phyloP scores from a whole-genome alignment of 1,140 invertebrate species.

The Eulimnadia texana region DNA sequence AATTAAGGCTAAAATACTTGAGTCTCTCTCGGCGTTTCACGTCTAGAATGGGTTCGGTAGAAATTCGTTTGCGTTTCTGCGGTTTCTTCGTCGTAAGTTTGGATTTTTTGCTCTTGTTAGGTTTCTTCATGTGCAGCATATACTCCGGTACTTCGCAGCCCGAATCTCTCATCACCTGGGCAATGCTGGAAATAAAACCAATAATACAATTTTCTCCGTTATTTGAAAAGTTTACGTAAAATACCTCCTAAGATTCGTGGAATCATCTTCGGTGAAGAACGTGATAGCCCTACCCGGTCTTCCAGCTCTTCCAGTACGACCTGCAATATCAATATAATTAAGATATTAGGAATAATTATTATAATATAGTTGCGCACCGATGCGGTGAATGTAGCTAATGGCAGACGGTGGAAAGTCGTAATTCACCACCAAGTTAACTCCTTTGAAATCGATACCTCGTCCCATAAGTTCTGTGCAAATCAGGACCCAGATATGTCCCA shows the following conservation, averaged over 20 bases:
- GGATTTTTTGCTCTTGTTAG: slow-evolving; percentile 46
- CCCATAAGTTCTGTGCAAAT: slow-evolving; percentile 96
- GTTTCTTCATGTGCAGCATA: slow-evolving; percentile 65
- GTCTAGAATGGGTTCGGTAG: slow-evolving; percentile 14
- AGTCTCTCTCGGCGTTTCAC: slow-evolving; percentile 3
- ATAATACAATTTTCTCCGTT: not conserved
- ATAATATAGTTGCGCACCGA: too few species aligned
- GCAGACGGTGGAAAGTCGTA: slow-evolving; percentile 89
- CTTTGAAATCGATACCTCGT: slow-evolving; percentile 93
- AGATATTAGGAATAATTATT: too few species aligned
- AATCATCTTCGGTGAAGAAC: slow-evolving; percentile 85
- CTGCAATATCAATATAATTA: slow-evolving; percentile 33
- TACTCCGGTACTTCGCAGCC: slow-evolving; percentile 81
- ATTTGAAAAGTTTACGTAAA: slow-evolving; percentile 1
- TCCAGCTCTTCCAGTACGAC: slow-evolving; percentile 86
- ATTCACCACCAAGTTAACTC: slow-evolving; percentile 91
- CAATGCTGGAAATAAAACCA: slow-evolving; percentile 48
- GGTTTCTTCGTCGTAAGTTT: slow-evolving; percentile 41
- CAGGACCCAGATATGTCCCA: slow-evolving; percentile 86
- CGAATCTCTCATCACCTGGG: slow-evolving; percentile 67
- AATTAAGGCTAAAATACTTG: not conserved
- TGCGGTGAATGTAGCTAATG: slow-evolving; percentile 87
- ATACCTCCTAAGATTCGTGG: slow-evolving; percentile 63
- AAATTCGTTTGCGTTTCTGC: slow-evolving; percentile 32
- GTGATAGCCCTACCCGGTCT: slow-evolving; percentile 74